Conservation (phyloP, 1,140 invertebrate genomes). For the Diorhabda elongata region DNA sequence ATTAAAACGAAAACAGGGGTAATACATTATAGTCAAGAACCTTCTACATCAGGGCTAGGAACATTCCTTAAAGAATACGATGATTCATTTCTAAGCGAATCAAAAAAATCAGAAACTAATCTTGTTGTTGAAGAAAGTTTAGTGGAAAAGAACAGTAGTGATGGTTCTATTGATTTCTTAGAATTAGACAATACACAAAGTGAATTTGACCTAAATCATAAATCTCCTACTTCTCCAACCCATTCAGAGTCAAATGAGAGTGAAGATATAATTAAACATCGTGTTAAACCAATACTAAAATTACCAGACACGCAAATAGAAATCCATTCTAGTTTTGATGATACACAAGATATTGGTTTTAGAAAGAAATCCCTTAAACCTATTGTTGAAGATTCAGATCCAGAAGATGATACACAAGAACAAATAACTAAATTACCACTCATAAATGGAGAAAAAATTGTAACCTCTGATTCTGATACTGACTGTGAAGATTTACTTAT, state of each 20-base stretch:
- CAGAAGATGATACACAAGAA: constrained; percentile 1
- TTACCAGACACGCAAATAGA: not conserved
- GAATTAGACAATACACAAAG: constrained; percentile 22
- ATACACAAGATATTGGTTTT: constrained; percentile 6
- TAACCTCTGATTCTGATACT: constrained; percentile 20
- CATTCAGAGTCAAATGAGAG: not conserved
- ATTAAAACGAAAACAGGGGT: not conserved
- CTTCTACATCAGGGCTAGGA: constrained; percentile 7
- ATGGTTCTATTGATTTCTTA: constrained; percentile 27
- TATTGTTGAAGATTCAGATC: not conserved
- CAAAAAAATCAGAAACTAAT: not conserved
- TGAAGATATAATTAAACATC: not conserved
- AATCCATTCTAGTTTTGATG: not conserved
- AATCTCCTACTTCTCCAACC: not conserved
- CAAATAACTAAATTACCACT: not conserved
- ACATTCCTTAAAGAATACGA: not conserved
- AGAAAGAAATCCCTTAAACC: not conserved
- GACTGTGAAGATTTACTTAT: constrained; percentile 10
- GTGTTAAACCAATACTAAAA: not conserved
- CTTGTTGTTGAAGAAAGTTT: constrained; percentile 5
- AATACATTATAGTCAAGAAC: constrained; percentile 8
- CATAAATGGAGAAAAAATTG: constrained; percentile 1
- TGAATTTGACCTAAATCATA: not conserved
- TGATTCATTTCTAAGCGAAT: not conserved
- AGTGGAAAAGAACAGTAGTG: constrained; percentile 24